A percentile compares a stretch with the other conserved stretches of the same genome.
Evolutionary conservation across 2,888 invertebrate genomes (phyloP).

Genomic region (Eupeodes latifasciatus): DNA sequence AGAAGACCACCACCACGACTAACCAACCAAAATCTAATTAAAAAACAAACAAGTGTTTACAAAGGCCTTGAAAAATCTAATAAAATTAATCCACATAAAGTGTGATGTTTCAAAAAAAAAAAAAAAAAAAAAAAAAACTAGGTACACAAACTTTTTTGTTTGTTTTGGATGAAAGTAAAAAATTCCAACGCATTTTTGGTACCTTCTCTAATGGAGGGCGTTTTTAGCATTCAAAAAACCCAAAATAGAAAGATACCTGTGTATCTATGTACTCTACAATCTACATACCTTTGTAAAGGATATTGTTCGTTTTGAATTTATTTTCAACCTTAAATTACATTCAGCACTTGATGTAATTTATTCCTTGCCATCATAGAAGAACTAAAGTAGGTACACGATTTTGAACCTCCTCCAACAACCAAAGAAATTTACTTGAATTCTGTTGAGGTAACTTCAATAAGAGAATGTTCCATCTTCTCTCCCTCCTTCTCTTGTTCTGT

Average conservation of each 20-base stretch:
- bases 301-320: conserved; percentile 14
- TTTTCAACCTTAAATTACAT: conserved; percentile 31
- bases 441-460: neutral
- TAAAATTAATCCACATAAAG: conserved; percentile 16
- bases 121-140: conserved; percentile 4
- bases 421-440: conserved; percentile 25
- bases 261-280: no score
- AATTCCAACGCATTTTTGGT: conserved; percentile 15
- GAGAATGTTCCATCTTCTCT: no score
- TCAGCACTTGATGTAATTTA: conserved; percentile 35
- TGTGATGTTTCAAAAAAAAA: neutral
- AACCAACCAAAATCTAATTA: neutral
- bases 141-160: neutral
- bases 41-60: conserved; percentile 16
- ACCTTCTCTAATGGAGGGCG: neutral
- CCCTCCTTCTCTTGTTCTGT: neutral
- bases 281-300: neutral
- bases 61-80: conserved; percentile 14
- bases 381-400: neutral
- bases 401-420: neutral
- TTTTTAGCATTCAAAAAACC: neutral
- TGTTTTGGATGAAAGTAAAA: neutral
- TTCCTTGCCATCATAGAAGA: conserved; percentile 16
- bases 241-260: no score
- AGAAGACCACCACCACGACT: neutral